A percentile compares a stretch with the other conserved stretches of the same genome.
These are phyloP conservation scores for Aleiodes leptofemur DNA, from an alignment of 2,888 invertebrate genomes.

Conservation along the genomic window DNA sequence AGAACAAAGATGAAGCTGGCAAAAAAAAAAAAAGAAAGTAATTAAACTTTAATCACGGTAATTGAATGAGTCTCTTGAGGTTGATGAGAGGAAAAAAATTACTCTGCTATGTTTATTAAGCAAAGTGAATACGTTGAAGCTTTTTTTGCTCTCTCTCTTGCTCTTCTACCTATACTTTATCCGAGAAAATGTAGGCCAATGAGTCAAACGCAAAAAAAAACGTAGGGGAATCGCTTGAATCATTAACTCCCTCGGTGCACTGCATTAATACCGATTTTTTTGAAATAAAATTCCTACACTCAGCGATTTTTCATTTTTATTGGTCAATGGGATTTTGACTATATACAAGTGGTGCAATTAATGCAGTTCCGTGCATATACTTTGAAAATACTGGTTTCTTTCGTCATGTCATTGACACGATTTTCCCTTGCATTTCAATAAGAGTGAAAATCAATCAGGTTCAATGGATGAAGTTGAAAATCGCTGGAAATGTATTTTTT, in stretches of 20 bases:
- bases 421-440: no score
- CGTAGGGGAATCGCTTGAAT: background rate
- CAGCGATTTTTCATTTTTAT: no score
- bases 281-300: no score
- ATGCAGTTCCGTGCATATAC: no score
- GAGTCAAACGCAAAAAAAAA: conserved; percentile 1
- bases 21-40: conserved; percentile 33
- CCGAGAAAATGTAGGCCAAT: conserved; percentile 10
- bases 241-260: background rate
- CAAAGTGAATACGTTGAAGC: background rate
- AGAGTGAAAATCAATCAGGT: no score
- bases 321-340: no score
- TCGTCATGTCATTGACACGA: no score
- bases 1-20: conserved; percentile 8
- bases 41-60: conserved; percentile 36
- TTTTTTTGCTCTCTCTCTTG: background rate
- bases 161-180: background rate
- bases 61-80: conserved; percentile 43
- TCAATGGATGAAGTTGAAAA: no score
- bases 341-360: no score
- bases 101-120: conserved; percentile 30
- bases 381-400: no score
- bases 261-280: no score
- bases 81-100: conserved; percentile 46
- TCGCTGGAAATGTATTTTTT: no score